These are phyloP conservation scores for Orchestes rusci DNA, from an alignment of 2,888 invertebrate species.

Conservation along the genomic window DNA sequence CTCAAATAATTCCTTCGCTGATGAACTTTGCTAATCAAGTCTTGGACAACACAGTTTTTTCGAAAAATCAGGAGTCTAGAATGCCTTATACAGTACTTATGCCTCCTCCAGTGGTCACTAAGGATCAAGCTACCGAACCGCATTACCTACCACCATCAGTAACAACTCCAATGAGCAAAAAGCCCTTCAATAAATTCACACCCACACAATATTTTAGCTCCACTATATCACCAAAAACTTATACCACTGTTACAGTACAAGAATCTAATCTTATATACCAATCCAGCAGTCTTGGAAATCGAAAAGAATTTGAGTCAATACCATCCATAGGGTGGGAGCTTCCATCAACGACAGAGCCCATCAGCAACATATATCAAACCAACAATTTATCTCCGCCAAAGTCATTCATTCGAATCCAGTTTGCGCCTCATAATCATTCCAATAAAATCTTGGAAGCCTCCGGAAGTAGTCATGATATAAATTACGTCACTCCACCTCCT, in stretches of 20 bases:
- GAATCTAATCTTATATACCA: constrained; percentile 60
- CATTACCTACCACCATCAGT: background rate
- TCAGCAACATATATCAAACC: constrained; percentile 20
- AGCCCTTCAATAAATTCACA: constrained; percentile 9
- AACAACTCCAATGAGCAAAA: constrained; percentile 20
- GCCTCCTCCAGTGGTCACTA: constrained; percentile 51
- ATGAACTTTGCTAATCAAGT: constrained; percentile 34
- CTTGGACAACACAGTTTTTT: constrained; percentile 27
- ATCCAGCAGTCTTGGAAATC: constrained; percentile 48
- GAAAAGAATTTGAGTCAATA: constrained; percentile 43
- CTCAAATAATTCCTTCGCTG: constrained; percentile 26
- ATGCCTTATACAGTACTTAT: constrained; percentile 61
- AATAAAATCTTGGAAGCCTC: constrained; percentile 30
- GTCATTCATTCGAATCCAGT: constrained; percentile 30
- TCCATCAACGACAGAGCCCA: constrained; percentile 24
- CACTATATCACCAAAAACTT: background rate
- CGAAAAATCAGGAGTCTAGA: constrained; percentile 44
- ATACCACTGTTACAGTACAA: constrained; percentile 47
- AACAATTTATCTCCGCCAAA: constrained; percentile 31
- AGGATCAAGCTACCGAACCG: constrained; percentile 7
- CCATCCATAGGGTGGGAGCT: constrained; percentile 26
- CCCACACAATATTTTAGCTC: constrained; percentile 4
- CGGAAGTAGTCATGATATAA: constrained; percentile 34
- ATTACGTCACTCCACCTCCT: constrained; percentile 35
- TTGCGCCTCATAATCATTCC: constrained; percentile 28